phyloP scores from a whole-genome alignment of 1,140 invertebrate genomes.

The Tribolium madens region DNA sequence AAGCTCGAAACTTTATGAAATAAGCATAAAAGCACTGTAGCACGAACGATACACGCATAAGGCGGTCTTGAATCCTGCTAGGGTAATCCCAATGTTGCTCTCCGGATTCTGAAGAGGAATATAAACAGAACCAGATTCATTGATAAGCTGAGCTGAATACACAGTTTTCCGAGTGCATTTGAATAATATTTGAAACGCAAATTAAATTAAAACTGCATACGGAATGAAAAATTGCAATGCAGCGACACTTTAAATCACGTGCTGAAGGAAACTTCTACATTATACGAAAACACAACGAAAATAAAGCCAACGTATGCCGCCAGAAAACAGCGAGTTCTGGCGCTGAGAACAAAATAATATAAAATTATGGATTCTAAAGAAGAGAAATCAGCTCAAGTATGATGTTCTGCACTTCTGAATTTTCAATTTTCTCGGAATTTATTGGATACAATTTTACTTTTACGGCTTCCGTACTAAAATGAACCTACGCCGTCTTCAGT shows the following conservation, averaged over 20 bases:
- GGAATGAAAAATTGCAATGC: not conserved
- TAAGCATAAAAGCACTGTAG: conserved; percentile 41
- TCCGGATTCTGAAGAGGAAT: conserved; percentile 4
- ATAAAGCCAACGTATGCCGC: conserved; percentile 45
- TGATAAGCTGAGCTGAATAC: conserved; percentile 14
- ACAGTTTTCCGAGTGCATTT: not conserved
- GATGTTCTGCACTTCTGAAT: conserved; percentile 49
- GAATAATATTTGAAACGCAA: not conserved
- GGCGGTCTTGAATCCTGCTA: conserved; percentile 38
- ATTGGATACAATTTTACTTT: conserved; percentile 53
- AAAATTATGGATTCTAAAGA: conserved; percentile 52
- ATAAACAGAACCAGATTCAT: conserved; percentile 32
- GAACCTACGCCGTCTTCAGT: conserved; percentile 30
- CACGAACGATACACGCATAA: conserved; percentile 38
- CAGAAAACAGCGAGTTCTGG: conserved; percentile 31
- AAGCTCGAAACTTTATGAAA: conserved; percentile 34
- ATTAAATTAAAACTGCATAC: not conserved
- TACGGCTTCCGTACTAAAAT: conserved; percentile 43
- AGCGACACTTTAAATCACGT: conserved; percentile 35
- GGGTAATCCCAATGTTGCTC: conserved; percentile 36
- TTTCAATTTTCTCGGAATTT: conserved; percentile 51
- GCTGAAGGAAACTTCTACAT: conserved; percentile 37
- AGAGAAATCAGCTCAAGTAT: conserved; percentile 50
- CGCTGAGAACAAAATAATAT: conserved; percentile 49
- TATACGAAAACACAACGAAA: conserved; percentile 40